Base-by-base conservation (phyloP, 2,888 invertebrate genomes). In the Cryptus armator region DNA sequence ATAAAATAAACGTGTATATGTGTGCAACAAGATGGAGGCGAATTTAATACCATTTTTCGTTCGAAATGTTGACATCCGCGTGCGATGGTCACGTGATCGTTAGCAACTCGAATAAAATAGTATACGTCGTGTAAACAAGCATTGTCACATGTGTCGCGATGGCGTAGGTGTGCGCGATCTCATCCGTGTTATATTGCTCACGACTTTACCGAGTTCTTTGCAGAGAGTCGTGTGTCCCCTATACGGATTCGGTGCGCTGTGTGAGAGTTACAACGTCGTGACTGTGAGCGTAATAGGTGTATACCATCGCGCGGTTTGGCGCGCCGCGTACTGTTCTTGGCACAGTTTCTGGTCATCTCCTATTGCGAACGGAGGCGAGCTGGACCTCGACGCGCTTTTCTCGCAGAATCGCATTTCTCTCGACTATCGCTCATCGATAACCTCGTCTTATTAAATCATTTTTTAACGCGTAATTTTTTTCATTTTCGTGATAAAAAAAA, bases 331-430 rank as follows among this genome's bases (percentile, higher is more conserved):
- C 90, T 89, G 92, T 91, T 93, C 93, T 93, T 93, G 92, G 93
- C 93, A 93, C 93, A 93, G 93, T 93, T 93, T 93, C 93, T 91
- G 90, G 88, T 89, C 92, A 92, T 92, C 93, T 92, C 90, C 90
- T 91, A 91, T 91, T 90, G 91, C 90, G 92, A 90, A 86, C 91
- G 90, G 90, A 91, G 37, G 84, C 87, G 86, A 89, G 87, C 87
- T 88, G 87, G 86, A 84, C 86, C 86, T 87, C 85, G 46, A 74
- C 68, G 86, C 79, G 53, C 78, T 80, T 77, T 86, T 87, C 68
- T 75, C 56, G 68, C 59, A 51, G 62, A 46, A 71, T 48, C 62
- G 75, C 70, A 53, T 80, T 76, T 56, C 72, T 86, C 46, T 56
- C 81, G 32, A 53, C 37, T 2, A 12, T 51, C 51, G 64, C 16